These are phyloP conservation scores for Psittacara wagleri DNA, from an alignment of 2,113 vertebrate species.

Conservation along the genomic window DNA sequence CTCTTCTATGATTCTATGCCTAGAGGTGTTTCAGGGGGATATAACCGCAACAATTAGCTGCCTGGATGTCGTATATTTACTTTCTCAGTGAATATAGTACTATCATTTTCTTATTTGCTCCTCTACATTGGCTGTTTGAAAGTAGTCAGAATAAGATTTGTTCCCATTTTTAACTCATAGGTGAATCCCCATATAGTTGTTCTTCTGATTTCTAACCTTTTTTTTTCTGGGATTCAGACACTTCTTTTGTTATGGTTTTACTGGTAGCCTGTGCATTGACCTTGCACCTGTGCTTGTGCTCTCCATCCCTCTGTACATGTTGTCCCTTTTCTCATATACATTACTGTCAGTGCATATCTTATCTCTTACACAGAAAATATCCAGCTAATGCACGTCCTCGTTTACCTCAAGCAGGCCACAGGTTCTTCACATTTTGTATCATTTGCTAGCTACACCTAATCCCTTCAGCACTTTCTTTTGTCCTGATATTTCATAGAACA, in stretches of 20 bases:
- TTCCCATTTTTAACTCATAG: background rate
- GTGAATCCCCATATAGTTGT: background rate
- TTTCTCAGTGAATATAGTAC: background rate
- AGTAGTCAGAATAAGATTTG: background rate
- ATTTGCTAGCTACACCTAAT: background rate
- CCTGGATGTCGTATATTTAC: background rate
- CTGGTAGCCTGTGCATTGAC: background rate
- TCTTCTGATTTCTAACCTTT: background rate
- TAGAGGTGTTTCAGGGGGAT: background rate
- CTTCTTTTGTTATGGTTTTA: background rate
- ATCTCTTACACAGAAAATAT: background rate
- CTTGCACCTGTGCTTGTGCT: background rate
- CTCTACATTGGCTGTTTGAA: background rate
- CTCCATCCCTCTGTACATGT: background rate
- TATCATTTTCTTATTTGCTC: background rate
- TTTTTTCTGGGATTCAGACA: background rate
- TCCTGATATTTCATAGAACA: background rate
- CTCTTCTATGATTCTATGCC: too few relatives aligned
- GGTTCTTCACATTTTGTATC: background rate
- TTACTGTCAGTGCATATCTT: background rate
- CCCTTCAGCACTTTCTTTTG: background rate
- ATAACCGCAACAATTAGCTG: background rate
- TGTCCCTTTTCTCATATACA: background rate
- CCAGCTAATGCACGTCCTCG: background rate
- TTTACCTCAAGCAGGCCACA: background rate